These are phyloP conservation scores for Idaea aversata DNA, from an alignment of 2,888 invertebrate species.

Conservation along the genomic window DNA sequence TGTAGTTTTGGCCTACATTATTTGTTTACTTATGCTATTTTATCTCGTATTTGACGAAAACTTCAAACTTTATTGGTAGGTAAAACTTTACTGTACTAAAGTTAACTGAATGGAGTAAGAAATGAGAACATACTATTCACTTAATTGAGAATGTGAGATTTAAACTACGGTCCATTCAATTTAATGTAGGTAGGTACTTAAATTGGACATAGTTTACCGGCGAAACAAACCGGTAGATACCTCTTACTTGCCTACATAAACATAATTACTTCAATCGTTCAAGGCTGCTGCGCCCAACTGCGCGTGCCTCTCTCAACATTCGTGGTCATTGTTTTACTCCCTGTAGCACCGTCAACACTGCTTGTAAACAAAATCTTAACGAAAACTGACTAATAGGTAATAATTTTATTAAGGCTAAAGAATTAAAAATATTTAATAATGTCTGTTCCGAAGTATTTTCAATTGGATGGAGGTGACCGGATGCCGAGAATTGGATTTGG, in stretches of 20 bases:
- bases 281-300: constrained; percentile 2
- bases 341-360: neutral
- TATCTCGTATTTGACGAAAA: neutral
- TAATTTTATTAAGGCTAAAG: constrained; percentile 11
- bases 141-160: neutral
- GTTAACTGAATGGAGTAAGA: neutral
- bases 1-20: neutral
- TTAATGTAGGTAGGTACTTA: neutral
- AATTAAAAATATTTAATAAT: constrained; percentile 35
- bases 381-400: neutral
- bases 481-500: constrained; percentile 89
- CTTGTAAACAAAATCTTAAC: constrained; percentile 14
- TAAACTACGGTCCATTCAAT: neutral
- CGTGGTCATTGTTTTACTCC: neutral
- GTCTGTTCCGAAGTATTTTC: constrained; percentile 56
- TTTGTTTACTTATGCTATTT: neutral
- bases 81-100: neutral
- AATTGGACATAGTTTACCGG: constrained; percentile 11
- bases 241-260: constrained; percentile 5
- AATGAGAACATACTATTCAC: neutral
- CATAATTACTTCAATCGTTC: constrained; percentile 17
- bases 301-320: neutral
- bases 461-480: constrained; percentile 73
- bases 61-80: neutral
- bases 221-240: constrained; percentile 20